Base-by-base conservation (phyloP, 2,888 invertebrate species). In the Cephus nigrinus region DNA sequence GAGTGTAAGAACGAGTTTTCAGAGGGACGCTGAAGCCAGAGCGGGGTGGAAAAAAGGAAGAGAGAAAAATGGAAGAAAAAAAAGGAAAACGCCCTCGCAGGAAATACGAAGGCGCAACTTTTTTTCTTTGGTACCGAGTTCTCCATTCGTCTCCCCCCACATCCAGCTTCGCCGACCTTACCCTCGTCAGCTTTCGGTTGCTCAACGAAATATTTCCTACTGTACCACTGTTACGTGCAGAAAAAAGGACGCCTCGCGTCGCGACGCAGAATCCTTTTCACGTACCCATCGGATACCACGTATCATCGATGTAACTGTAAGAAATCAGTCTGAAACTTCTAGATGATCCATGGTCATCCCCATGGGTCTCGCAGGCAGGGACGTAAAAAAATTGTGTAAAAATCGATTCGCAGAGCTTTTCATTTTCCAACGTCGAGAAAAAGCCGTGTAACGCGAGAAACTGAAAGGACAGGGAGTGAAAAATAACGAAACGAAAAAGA, bases 81-180 rank as follows among this genome's bases (percentile, higher is more conserved):
- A 71, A 33, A 31, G 32, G 31, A 71, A 33, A 71, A 71, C 71
- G 71, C 71, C 32, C 71, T 15, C 71, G 15, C 32, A 33, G 71
- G 32, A 71, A 71, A 71, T 23, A 15, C 71, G 32, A 32, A 71
- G 71, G 71, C 71, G 71, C 71, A 32, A 71, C 71, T 71, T 33
- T 71, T 32, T 71, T 71, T 32, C 71, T 5, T 33, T 5, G 23
- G 23, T 55, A 23, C 55, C 55, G 15, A 4, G 40, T 40, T 40
- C 15, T 15, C 4, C 40, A 4, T 36, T 12, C 36, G 4, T 12
- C 36, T 32, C 11, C 11, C 40, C 12, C 40, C 5, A 15, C 40
- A 31, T 15, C 30, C 69, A 31, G 69, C 11, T 11, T 69, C 69
- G 71, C 32, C 30, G 71, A 12, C 31, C 71, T 71, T 23, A 55